A percentile compares a stretch with the other conserved stretches of the same genome.
Conservation (phyloP, 2,888 invertebrate species). For the Aelia acuminata region DNA sequence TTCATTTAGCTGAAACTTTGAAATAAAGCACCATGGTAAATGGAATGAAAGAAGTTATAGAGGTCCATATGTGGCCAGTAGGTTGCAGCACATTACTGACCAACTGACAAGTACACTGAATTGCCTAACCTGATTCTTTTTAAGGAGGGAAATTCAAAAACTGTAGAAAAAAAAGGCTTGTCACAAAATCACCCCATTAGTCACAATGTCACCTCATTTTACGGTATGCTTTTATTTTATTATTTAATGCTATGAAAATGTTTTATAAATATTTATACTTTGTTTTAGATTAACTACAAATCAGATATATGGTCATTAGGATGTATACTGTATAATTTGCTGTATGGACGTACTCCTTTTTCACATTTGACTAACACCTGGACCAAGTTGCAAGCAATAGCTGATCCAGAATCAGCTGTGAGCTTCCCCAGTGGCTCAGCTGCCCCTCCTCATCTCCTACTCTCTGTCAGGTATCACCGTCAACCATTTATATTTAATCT, state of each 20-base stretch:
- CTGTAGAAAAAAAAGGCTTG: no score
- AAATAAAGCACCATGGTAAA: no score
- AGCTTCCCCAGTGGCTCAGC: constrained; percentile 75
- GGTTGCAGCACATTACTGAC: no score
- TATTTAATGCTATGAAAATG: neutral
- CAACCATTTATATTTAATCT: no score
- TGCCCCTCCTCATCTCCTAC: constrained; percentile 74
- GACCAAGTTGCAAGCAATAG: constrained; percentile 84
- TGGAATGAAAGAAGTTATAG: no score
- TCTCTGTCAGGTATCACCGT: constrained; percentile 57
- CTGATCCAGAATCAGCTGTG: constrained; percentile 81
- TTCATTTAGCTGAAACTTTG: no score
- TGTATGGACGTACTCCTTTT: constrained; percentile 93
- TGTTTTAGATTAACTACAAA: constrained; percentile 84
- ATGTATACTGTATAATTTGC: constrained; percentile 93
- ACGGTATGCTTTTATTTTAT: neutral
- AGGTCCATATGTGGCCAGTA: no score
- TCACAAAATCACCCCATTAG: no score
- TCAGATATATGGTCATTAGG: constrained; percentile 99
- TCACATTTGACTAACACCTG: constrained; percentile 81
- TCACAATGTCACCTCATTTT: no score
- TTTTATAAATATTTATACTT: neutral
- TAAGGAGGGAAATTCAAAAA: no score
- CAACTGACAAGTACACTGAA: no score
- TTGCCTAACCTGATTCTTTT: no score